A percentile compares a stretch with the other conserved stretches of the same genome.
phyloP scores from a whole-genome alignment of 2,888 invertebrate genomes.

The Conus canariensis region DNA sequence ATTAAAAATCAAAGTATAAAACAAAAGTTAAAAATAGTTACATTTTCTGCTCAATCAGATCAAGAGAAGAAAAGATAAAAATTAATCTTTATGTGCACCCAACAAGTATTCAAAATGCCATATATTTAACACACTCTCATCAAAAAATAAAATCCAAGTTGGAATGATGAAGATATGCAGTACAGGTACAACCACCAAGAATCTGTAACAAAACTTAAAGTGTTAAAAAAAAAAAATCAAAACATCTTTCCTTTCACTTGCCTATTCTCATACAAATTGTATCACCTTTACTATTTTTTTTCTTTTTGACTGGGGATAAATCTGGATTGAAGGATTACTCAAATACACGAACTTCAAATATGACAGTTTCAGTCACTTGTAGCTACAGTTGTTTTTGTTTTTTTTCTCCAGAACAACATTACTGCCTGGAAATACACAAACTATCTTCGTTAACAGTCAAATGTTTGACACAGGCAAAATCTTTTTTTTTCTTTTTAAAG shows the following conservation, averaged over 20 bases:
- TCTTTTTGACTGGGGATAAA: too few species aligned
- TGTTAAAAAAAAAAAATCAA: background rate
- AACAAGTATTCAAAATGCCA: conserved; percentile 26
- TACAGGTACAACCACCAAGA: conserved; percentile 17
- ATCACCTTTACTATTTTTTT: background rate
- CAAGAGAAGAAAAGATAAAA: conserved; percentile 33
- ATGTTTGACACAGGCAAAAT: too few species aligned
- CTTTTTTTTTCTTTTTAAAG: too few species aligned
- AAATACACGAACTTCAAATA: background rate
- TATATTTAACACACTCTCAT: conserved; percentile 26
- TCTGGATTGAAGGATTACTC: background rate
- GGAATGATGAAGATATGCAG: conserved; percentile 36
- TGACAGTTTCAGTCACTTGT: too few species aligned
- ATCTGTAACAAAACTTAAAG: background rate
- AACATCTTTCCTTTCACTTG: background rate
- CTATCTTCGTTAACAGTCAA: too few species aligned
- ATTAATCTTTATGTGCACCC: conserved; percentile 24
- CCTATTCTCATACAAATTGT: background rate
- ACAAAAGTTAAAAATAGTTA: conserved; percentile 35
- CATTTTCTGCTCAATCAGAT: conserved; percentile 1
- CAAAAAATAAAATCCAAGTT: conserved; percentile 33
- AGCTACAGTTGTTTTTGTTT: too few species aligned
- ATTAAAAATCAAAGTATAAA: conserved; percentile 20
- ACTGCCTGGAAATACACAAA: too few species aligned
- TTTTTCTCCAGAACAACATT: too few species aligned